A percentile compares a stretch with the other conserved stretches of the same genome.
Evolutionary conservation across 2,888 invertebrate genomes (phyloP).

Genomic region (Hirtodrosophila histrioides): DNA sequence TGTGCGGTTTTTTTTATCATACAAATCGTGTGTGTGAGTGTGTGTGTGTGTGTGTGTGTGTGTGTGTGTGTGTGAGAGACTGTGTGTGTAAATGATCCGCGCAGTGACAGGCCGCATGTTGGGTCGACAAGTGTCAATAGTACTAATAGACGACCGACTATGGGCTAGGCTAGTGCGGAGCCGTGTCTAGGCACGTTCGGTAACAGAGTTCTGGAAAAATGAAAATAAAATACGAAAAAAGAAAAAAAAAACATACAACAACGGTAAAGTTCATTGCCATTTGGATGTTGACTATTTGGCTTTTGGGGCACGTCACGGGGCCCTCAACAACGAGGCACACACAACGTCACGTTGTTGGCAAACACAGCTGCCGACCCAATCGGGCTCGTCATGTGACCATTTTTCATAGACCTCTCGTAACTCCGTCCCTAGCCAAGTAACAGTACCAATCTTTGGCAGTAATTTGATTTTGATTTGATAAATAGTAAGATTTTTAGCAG

Average conservation of each 20-base stretch:
- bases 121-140: conserved; percentile 82
- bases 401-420: conserved; percentile 55
- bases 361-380: conserved; percentile 72
- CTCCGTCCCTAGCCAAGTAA: conserved; percentile 10
- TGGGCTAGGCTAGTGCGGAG: conserved; percentile 15
- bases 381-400: conserved; percentile 68
- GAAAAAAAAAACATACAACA: conserved; percentile 19
- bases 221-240: conserved; percentile 21
- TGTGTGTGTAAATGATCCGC: conserved; percentile 57
- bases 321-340: conserved; percentile 1
- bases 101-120: conserved; percentile 70
- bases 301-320: conserved; percentile 57
- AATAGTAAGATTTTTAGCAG: conserved; percentile 41
- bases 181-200: conserved; percentile 54
- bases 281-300: conserved; percentile 45
- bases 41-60: conserved; percentile 23
- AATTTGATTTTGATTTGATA: conserved; percentile 60
- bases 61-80: conserved; percentile 20
- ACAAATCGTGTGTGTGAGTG: conserved; percentile 44
- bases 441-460: conserved; percentile 23
- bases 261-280: conserved; percentile 82
- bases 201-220: conserved; percentile 45
- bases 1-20: conserved; percentile 26
- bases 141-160: conserved; percentile 75
- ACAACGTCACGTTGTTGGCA: conserved; percentile 59